Evolutionary conservation across 2,888 invertebrate species (phyloP).

Genomic region (Ochropleura leucogaster): DNA sequence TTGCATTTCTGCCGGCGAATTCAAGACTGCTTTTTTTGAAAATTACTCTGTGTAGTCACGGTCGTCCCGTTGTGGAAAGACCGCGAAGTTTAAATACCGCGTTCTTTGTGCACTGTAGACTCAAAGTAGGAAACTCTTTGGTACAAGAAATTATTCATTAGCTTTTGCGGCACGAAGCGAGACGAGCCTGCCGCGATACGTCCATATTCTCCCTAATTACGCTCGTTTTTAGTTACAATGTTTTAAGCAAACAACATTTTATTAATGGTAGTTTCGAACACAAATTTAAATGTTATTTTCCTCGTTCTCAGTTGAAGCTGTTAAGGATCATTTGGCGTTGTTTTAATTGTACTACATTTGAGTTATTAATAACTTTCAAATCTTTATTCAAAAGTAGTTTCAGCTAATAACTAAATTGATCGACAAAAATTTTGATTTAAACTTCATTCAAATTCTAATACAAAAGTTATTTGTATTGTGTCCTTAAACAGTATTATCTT

Average conservation of each 20-base stretch:
- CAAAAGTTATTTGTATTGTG: neutral
- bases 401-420: neutral
- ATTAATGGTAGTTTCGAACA: constrained; percentile 24
- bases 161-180: constrained; percentile 61
- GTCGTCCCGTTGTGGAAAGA: constrained; percentile 34
- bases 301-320: neutral
- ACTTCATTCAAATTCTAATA: neutral
- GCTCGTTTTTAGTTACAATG: constrained; percentile 14
- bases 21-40: constrained; percentile 48
- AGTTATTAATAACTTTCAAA: too few relatives aligned
- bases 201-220: constrained; percentile 57
- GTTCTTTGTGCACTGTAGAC: constrained; percentile 67
- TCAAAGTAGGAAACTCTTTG: constrained; percentile 75
- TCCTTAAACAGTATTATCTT: neutral
- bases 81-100: constrained; percentile 66
- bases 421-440: neutral
- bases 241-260: constrained; percentile 41
- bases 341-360: neutral
- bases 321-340: neutral
- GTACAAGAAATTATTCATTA: constrained; percentile 80
- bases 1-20: constrained; percentile 58
- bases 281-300: neutral
- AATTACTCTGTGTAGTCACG: constrained; percentile 44
- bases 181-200: constrained; percentile 50
- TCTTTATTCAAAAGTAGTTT: neutral